These are phyloP conservation scores for Sorex fumeus DNA, from an alignment of 2,113 vertebrate genomes.

Conservation along the genomic window DNA sequence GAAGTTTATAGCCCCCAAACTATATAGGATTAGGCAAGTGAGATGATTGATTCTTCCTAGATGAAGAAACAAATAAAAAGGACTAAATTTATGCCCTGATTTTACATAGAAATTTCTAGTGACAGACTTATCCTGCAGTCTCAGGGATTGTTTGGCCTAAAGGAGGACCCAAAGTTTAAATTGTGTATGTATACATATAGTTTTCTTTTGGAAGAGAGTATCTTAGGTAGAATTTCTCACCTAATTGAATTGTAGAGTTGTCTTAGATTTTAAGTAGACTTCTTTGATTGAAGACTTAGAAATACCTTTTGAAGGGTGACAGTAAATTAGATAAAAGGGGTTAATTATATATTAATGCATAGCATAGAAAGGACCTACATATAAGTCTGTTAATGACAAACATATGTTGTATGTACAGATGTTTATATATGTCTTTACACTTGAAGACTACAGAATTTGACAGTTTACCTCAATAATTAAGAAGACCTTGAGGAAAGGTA, in stretches of 20 bases:
- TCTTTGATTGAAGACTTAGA: slow-evolving; percentile 58
- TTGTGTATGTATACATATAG: slow-evolving; percentile 27
- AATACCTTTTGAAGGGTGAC: slow-evolving; percentile 5
- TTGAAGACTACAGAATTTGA: not conserved
- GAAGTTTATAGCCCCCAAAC: slow-evolving; percentile 3
- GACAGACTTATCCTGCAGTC: slow-evolving; percentile 4
- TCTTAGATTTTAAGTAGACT: slow-evolving; percentile 36
- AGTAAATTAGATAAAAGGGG: not conserved
- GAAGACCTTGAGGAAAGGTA: not conserved
- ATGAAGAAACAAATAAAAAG: slow-evolving; percentile 51
- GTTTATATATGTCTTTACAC: not conserved
- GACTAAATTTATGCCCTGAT: slow-evolving; percentile 29
- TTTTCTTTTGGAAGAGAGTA: too few species aligned
- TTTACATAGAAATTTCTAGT: slow-evolving; percentile 51
- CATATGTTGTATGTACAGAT: not conserved
- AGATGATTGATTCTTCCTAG: not conserved
- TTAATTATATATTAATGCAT: not conserved
- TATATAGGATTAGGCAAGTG: slow-evolving; percentile 28
- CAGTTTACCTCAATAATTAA: not conserved
- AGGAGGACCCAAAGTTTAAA: slow-evolving; percentile 42
- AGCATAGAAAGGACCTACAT: not conserved
- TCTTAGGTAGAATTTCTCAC: too few species aligned
- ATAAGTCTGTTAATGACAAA: not conserved
- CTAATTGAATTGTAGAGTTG: slow-evolving; percentile 25
- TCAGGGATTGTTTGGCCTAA: slow-evolving; percentile 15